Percentiles rank a stretch among this genome's conserved stretches.
These are phyloP conservation scores for Mus caroli DNA, from an alignment of 2,797 vertebrate genomes.

Conservation along the genomic window DNA sequence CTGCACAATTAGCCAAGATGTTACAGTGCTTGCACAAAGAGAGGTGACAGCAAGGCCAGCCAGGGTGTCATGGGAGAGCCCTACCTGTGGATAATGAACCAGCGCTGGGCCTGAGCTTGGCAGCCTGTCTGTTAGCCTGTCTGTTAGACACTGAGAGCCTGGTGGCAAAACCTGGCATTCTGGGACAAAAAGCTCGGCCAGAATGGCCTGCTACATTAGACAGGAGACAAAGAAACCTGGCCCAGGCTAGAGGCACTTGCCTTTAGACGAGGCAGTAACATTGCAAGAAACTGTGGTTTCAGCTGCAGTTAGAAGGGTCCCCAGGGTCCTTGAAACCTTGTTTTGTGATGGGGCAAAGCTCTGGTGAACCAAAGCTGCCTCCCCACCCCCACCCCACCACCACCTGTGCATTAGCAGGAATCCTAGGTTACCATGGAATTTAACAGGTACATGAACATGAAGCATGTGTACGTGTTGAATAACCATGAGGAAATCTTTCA, in stretches of 20 bases:
- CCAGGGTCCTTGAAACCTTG: neutral
- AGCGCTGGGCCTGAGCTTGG: slow-evolving; percentile 50
- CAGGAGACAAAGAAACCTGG: slow-evolving; percentile 50
- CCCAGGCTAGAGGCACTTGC: neutral
- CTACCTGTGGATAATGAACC: slow-evolving; percentile 42
- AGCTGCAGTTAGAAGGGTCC: neutral
- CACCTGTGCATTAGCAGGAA: neutral
- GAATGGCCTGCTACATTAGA: neutral
- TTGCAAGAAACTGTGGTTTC: slow-evolving; percentile 7
- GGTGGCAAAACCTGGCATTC: slow-evolving; percentile 2
- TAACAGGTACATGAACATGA: neutral
- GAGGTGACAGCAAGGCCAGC: slow-evolving; percentile 69
- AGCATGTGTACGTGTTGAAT: no score
- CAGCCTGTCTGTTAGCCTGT: slow-evolving; percentile 23
- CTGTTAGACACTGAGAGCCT: slow-evolving; percentile 55
- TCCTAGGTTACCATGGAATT: neutral
- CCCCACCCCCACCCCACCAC: neutral
- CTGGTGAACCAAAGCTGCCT: neutral
- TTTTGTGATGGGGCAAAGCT: slow-evolving; percentile 1
- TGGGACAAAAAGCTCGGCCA: slow-evolving; percentile 42
- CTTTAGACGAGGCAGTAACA: neutral
- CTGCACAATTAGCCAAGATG: neutral
- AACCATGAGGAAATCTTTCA: neutral
- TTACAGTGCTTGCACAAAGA: slow-evolving; percentile 59
- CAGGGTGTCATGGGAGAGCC: slow-evolving; percentile 72